These are phyloP conservation scores for Caenorhabditis briggsae DNA, from an alignment of 1,140 invertebrate species.

Conservation along the genomic window DNA sequence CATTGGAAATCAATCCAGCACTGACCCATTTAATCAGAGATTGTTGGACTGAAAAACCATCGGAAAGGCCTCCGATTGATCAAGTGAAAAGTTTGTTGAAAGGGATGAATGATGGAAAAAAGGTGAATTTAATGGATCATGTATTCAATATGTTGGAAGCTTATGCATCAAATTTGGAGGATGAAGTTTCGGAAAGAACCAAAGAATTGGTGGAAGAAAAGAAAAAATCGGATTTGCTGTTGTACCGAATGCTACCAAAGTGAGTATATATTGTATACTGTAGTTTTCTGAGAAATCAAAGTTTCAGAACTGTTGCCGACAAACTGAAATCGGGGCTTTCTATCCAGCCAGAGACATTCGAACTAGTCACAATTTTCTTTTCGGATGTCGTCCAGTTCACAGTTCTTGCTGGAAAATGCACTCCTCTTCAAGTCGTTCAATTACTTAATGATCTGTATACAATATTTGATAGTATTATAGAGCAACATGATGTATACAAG, in stretches of 20 bases:
- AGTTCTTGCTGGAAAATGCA: constrained; percentile 81
- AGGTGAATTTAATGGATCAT: constrained; percentile 65
- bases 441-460: constrained; percentile 88
- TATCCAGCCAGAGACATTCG: constrained; percentile 74
- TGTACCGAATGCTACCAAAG: constrained; percentile 91
- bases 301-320: constrained; percentile 75
- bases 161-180: constrained; percentile 81
- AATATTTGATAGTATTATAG: constrained; percentile 85
- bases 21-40: constrained; percentile 71
- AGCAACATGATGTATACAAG: constrained; percentile 86
- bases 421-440: constrained; percentile 81
- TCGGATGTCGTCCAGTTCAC: constrained; percentile 94
- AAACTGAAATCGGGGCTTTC: constrained; percentile 75
- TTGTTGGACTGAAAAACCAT: constrained; percentile 72
- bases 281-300: background rate
- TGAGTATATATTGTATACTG: constrained; percentile 89
- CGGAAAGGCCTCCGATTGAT: constrained; percentile 65
- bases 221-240: constrained; percentile 90
- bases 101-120: constrained; percentile 63
- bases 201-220: constrained; percentile 94
- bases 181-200: constrained; percentile 90
- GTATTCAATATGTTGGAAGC: constrained; percentile 65
- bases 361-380: constrained; percentile 84
- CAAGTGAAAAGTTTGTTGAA: constrained; percentile 52
- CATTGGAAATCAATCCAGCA: constrained; percentile 65